Percentiles rank a stretch among this genome's conserved stretches.
These are phyloP conservation scores for Lumbricus terrestris DNA, from an alignment of 2,888 invertebrate species.

Conservation along the genomic window DNA sequence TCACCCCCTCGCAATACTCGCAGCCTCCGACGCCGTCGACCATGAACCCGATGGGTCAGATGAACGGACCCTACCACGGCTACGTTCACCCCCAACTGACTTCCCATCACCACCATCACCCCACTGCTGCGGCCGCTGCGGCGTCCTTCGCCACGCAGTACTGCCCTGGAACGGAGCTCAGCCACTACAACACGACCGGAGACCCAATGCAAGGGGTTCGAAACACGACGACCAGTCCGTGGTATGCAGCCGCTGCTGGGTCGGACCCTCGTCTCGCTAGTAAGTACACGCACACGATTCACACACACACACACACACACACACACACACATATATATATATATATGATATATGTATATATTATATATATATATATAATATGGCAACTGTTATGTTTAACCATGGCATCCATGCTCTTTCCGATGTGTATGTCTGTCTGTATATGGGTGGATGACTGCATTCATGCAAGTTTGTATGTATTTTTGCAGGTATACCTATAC, in stretches of 20 bases:
- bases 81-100: slow-evolving; percentile 19
- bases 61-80: slow-evolving; percentile 20
- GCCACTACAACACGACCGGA: background rate
- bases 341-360: too few species aligned
- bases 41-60: slow-evolving; percentile 21
- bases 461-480: slow-evolving; percentile 18
- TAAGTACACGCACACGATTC: background rate
- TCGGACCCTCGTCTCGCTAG: slow-evolving; percentile 23
- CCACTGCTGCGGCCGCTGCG: background rate
- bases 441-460: background rate
- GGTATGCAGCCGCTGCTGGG: slow-evolving; percentile 18
- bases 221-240: slow-evolving; percentile 11
- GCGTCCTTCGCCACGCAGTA: slow-evolving; percentile 9
- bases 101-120: background rate
- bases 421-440: slow-evolving; percentile 21
- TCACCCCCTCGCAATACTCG: background rate
- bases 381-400: too few species aligned
- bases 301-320: background rate
- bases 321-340: background rate
- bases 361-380: background rate
- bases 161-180: slow-evolving; percentile 5
- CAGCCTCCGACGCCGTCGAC: background rate
- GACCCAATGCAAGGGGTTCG: slow-evolving; percentile 11
- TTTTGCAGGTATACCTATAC: slow-evolving; percentile 20
- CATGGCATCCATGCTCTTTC: too few species aligned